These are phyloP conservation scores for Vireo griseus DNA, from an alignment of 2,797 vertebrate species.

Conservation along the genomic window DNA sequence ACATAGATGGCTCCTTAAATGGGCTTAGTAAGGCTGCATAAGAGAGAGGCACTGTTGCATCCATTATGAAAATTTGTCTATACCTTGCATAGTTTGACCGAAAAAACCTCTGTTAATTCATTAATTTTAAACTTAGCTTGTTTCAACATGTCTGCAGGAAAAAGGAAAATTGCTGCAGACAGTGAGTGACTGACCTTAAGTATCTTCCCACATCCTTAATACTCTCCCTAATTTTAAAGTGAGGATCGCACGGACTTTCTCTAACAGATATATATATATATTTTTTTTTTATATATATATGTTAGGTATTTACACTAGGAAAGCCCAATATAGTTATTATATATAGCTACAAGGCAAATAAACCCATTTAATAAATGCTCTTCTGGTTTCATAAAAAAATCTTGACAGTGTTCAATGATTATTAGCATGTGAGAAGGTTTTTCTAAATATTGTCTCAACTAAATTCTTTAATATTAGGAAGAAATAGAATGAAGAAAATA, in stretches of 20 bases:
- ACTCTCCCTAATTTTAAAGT: not conserved
- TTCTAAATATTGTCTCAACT: not conserved
- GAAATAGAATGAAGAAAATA: not conserved
- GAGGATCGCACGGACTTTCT: not conserved
- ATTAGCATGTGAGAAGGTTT: accelerated
- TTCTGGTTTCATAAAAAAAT: not conserved
- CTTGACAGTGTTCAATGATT: not conserved
- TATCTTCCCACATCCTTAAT: not conserved
- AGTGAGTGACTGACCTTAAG: not conserved
- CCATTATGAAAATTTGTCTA: not conserved
- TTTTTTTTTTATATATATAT: not conserved
- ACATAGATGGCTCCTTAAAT: not conserved
- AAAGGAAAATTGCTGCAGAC: not conserved
- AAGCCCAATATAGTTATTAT: not conserved
- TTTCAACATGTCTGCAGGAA: not conserved
- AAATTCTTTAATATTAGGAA: accelerated
- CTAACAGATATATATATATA: not conserved
- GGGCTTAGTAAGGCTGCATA: not conserved
- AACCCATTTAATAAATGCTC: not conserved
- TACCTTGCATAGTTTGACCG: not conserved
- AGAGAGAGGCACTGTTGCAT: not conserved
- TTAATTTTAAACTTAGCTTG: not conserved
- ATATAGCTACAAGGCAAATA: not conserved
- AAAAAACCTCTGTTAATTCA: not conserved
- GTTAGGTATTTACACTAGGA: not conserved